A percentile compares a stretch with the other conserved stretches of the same genome.
Conservation (phyloP, 2,113 vertebrate species). For the Zingel zingel region DNA sequence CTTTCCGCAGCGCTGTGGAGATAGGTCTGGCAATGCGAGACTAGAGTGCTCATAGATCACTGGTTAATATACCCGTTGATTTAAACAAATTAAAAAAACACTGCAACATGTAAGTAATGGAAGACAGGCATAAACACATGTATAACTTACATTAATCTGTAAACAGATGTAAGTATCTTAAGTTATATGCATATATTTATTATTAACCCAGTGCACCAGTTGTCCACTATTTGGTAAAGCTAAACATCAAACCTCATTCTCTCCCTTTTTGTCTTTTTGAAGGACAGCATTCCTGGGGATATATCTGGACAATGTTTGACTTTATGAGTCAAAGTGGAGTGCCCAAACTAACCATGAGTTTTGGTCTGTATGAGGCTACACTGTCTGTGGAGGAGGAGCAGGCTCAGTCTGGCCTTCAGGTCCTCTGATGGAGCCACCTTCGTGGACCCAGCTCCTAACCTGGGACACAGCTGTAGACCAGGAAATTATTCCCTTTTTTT, state of each 20-base stretch:
- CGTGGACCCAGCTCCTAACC: background rate
- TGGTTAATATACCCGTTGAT: background rate
- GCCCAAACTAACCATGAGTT: background rate
- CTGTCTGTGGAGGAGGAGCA: background rate
- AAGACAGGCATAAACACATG: background rate
- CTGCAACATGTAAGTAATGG: background rate
- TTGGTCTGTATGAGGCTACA: background rate
- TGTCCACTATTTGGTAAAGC: no score
- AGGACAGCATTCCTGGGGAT: background rate
- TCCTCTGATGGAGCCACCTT: conserved; percentile 11
- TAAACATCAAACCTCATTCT: background rate
- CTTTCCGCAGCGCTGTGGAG: no score
- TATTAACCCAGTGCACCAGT: background rate
- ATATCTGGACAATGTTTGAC: conserved; percentile 13
- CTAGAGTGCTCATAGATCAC: background rate
- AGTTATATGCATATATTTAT: background rate
- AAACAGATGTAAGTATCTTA: background rate
- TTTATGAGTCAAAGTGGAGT: conserved; percentile 12
- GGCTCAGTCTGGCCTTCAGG: background rate
- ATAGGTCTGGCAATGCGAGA: no score
- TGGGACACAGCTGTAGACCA: background rate
- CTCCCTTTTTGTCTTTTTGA: background rate
- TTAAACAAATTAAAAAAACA: background rate
- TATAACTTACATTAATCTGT: background rate
- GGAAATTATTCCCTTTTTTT: background rate